Conservation (phyloP, 1,140 invertebrate genomes). For the Lordiphosa clarofinis region DNA sequence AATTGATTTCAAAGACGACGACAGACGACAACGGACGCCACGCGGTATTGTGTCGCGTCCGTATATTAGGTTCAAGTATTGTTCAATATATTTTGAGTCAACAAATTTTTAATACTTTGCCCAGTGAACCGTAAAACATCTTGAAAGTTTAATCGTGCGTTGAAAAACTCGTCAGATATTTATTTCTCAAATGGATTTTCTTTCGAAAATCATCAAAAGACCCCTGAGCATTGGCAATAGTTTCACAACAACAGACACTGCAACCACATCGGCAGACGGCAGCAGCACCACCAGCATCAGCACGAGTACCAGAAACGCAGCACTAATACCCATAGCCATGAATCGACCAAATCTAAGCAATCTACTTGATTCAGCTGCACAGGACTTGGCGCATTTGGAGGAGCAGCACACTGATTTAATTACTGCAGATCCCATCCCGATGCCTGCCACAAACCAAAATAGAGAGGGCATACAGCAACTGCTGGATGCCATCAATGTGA, state of each 20-base stretch:
- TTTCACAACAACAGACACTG: conserved; percentile 1
- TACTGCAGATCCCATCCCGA: neutral
- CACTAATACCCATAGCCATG: neutral
- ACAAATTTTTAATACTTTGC: neutral
- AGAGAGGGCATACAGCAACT: conserved; percentile 44
- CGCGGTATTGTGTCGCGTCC: conserved; percentile 12
- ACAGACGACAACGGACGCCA: conserved; percentile 49
- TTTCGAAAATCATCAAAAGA: conserved; percentile 66
- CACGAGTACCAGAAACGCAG: neutral
- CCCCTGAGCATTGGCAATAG: conserved; percentile 45
- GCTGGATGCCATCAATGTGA: conserved; percentile 47
- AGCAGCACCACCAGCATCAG: neutral
- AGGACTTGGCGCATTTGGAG: conserved; percentile 39
- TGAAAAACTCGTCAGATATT: conserved; percentile 10
- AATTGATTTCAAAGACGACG: conserved; percentile 65
- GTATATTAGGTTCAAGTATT: conserved; percentile 34
- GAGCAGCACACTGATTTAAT: conserved; percentile 35
- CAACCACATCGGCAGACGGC: neutral
- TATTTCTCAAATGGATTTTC: conserved; percentile 56
- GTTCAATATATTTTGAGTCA: conserved; percentile 34
- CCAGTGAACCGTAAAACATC: conserved; percentile 42
- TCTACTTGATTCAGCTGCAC: conserved; percentile 38
- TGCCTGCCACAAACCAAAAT: neutral
- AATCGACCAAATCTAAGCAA: conserved; percentile 18
- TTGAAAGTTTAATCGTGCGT: conserved; percentile 50